Base-by-base conservation (phyloP, 2,797 vertebrate species). In the Carduelis carduelis region DNA sequence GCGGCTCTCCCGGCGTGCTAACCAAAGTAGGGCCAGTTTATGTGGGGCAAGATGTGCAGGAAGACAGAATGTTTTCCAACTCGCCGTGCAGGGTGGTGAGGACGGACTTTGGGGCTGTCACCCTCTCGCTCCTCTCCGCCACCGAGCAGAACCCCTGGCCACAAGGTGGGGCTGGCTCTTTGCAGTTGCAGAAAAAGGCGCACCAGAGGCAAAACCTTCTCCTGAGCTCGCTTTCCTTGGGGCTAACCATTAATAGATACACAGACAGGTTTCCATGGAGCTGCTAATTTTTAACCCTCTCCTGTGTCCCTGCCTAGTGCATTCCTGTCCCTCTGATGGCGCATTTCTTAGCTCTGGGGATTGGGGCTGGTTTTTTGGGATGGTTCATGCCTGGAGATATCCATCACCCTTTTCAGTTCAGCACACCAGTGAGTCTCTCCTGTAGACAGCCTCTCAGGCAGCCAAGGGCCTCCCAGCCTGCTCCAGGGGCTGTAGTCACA, bases 111-210 rank as follows among this genome's bases (percentile, higher is more conserved):
- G 3, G 35, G 53, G 23, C 30, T 43, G 7, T 2, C 35, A 14
- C 30, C 28, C 1, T 0, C 15, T 35, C 21, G 17, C 1, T n/a
- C 8, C 35, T 39, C 49, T 5, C 37, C 3, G 44, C 2, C n/a
- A 6, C 17, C 8, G 15, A n/a, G 32, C 32, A 13, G 70, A 14
- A 34, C 5, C 66, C 41, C 68, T 65, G 84, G 68, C 96, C 97
- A 85, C 96, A 24, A 96, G 96, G 35, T 97, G 96, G 96, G 64
- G 96, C 96, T 92, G 77, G 43, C 56, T 86, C 85, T 92, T 86
- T 18, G 64, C 64, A 64, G 11, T 65, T 91, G 34, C 34, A 68
- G 49, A 63, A 65, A 2, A 24, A 55, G 39, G n/a, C 57, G 4
- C 49, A 3, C 1, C 9, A 4, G 32, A 53, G 37, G 32, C 34